Evolutionary conservation across 2,113 vertebrate genomes (phyloP), one percentile per base, ranked within the genome.

Genomic region (Plestiodon gilberti): DNA sequence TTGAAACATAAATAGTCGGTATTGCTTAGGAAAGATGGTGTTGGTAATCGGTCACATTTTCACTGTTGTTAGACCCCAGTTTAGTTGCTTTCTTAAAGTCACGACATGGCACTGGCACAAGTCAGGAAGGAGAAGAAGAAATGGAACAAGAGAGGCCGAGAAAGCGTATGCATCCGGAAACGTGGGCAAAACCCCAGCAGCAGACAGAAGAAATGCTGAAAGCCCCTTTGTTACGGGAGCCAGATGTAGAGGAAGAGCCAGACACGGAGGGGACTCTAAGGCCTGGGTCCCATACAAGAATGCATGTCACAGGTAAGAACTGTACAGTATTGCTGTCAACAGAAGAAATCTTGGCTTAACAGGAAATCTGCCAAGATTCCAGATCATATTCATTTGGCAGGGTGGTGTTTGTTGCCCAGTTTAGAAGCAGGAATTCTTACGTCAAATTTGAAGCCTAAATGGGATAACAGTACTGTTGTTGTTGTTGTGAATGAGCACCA

Each of bases 31-130:
- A n/a, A n/a, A 90, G 81, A 89, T 78, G 28, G 52, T 35, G 86
- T 69, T 83, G 30, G 15, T 57, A 33, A 55, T 78, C 83, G 93
- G 69, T 93, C 89, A 7, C 89, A 82, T 89, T 91, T 88, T 92
- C 79, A 91, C 90, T 91, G 74, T 85, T 94, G 92, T 83, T 93
- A 99, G 99, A 98, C 96, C 97, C 98, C 70, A 95, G 93, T 93
- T 91, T 99, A 86, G 96, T 99, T 87, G 96, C 98, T 87, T 99
- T 99, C 92, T 94, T 99, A 85, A 97, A 95, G 94, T 97, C 98
- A 89, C 95, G 78, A 20, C 93, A 92, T 89, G 15, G 1, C 71
- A 78, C 83, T 81, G 78, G 0, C 10, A 75, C 89, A 93, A 92
- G 90, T 81, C 93, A 94, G 95, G 90, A 93, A 81, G 93, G 87